Conservation (phyloP, 1,140 invertebrate genomes). For the Drosophila bocqueti region DNA sequence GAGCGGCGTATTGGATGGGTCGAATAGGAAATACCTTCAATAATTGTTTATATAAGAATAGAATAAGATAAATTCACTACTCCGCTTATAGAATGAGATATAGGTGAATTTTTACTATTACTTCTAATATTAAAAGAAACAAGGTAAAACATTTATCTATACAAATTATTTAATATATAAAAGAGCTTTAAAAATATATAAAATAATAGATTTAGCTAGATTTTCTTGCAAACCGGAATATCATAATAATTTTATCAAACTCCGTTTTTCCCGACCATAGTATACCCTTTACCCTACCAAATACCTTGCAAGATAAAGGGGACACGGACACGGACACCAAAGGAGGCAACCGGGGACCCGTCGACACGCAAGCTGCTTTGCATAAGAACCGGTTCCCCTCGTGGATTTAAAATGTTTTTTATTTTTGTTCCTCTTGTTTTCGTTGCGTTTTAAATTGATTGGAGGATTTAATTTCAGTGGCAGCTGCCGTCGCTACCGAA, state of each 20-base stretch:
- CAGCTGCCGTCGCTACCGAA: conserved; percentile 66
- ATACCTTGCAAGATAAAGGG: background rate
- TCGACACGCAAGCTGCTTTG: conserved; percentile 66
- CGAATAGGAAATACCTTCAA: background rate
- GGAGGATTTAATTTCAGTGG: conserved; percentile 82
- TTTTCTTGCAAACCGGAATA: background rate
- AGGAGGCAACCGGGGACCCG: background rate
- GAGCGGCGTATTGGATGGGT: background rate
- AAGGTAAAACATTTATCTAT: too few species aligned
- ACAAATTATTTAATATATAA: background rate
- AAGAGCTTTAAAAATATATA: background rate
- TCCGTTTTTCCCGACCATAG: background rate
- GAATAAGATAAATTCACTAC: background rate
- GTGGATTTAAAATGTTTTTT: conserved; percentile 57
- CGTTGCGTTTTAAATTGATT: conserved; percentile 73
- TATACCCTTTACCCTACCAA: background rate
- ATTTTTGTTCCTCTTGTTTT: conserved; percentile 24
- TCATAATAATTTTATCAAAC: background rate
- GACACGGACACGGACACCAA: background rate
- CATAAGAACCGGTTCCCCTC: conserved; percentile 75
- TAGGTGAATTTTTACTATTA: background rate
- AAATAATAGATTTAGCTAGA: background rate
- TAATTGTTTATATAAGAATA: background rate
- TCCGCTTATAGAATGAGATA: background rate
- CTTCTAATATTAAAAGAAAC: background rate